Evolutionary conservation across 2,797 vertebrate species (phyloP).

Genomic region (Sebastolobus alascanus): DNA sequence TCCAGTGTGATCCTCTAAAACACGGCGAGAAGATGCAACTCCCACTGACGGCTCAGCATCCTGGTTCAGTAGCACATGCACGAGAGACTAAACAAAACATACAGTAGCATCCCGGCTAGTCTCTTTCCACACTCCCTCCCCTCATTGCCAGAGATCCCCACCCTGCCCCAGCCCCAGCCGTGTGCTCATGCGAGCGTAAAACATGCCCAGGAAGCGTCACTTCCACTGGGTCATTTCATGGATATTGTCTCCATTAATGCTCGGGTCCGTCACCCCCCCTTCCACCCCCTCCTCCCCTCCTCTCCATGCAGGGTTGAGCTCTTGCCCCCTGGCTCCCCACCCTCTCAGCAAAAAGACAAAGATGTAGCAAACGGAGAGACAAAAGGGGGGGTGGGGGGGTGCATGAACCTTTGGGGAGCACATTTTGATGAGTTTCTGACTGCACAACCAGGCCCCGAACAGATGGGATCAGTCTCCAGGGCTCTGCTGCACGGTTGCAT

Average conservation of each 20-base stretch:
- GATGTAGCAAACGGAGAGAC: conserved; percentile 77
- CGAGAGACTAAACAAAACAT: conserved; percentile 76
- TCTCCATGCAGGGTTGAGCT: conserved; percentile 61
- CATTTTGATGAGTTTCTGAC: conserved; percentile 80
- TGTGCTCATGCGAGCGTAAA: conserved; percentile 79
- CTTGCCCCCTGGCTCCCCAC: conserved; percentile 69
- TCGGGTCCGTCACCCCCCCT: conserved; percentile 38
- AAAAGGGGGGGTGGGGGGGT: conserved; percentile 41
- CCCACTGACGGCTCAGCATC: conserved; percentile 53
- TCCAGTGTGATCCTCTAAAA: conserved; percentile 48
- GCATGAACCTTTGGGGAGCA: conserved; percentile 70
- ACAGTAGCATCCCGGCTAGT: conserved; percentile 68
- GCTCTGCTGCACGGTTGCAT: conserved; percentile 69
- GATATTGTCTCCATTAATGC: conserved; percentile 75
- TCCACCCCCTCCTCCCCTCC: conserved; percentile 20
- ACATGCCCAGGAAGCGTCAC: conserved; percentile 78
- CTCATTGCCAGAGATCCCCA: conserved; percentile 58
- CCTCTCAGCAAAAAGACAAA: conserved; percentile 79
- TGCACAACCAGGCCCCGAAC: conserved; percentile 73
- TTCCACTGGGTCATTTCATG: conserved; percentile 80
- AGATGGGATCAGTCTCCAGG: conserved; percentile 83
- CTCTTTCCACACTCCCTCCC: conserved; percentile 54
- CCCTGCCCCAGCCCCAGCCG: conserved; percentile 62
- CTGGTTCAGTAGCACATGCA: conserved; percentile 69
- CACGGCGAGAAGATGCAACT: conserved; percentile 42